Evolutionary conservation across 1,140 invertebrate species (phyloP), one percentile per base, ranked within the genome.

Genomic region (Streblospio benedicti): DNA sequence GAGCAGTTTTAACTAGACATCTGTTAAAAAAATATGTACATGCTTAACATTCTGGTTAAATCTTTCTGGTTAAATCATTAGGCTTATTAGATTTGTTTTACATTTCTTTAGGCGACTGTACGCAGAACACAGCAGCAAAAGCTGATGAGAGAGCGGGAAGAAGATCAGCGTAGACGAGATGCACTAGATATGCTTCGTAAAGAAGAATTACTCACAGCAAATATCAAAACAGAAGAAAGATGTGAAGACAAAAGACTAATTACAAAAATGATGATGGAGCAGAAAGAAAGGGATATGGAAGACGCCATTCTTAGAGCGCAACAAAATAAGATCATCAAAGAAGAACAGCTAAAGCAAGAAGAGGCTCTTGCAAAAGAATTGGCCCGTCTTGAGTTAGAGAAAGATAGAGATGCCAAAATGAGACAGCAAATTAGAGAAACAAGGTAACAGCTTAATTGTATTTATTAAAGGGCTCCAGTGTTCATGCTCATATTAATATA

Each of bases 341-440:
- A 69, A 25, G 63, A 74, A 60, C 73, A 76, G 52, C 57, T 65
- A 31, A 63, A 67, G 23, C 75, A 76, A 52, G 76, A 77, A 53
- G 73, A 76, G 44, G 62, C 67, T 18, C 53, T 78, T 31, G 75
- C 76, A 5, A 45, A 57, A 44, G 76, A 78, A 62, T 51, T 78
- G 35, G 69, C 75, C 57, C 60, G 69, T 53, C 63, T 69, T n/a
- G 77, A 75, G 52, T 44, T 70, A 25, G 73, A 76, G 35, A 47
- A 65, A 20, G 54, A 69, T 5, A 65, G 71, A 30, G 74, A 77
- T 66, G 75, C 76, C 49, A 77, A 77, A 64, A 75, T 75, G 71
- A 64, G 76, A 53, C 76, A 78, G 59, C 75, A 77, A 50, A 72
- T 78, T 20, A 65, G 75, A 52, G 74, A 76, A 64, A 70, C 68